Base-by-base conservation (phyloP, 2,888 invertebrate genomes). In the Leptopilina drosophilae region DNA sequence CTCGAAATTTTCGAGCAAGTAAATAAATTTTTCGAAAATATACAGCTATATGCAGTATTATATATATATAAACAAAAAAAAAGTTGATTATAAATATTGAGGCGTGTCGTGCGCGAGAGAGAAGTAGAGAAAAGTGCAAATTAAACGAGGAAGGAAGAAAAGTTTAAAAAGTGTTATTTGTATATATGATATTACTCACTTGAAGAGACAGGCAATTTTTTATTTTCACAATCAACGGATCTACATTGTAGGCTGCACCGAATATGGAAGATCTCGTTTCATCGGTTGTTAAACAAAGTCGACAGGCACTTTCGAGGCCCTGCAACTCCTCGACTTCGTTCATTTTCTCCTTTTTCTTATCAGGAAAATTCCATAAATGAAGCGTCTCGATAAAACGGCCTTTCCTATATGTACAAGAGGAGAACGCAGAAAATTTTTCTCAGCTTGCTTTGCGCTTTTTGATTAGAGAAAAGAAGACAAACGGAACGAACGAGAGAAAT, bases 171-270 rank as follows among this genome's bases (percentile, higher is more conserved):
- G 1, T 20, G 0, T 20, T 1, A 1, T 20, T 20, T 20, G 20
- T 20, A 20, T 11, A 14, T 69, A 14, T 20, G n/a, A n/a, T n/a
- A 33, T 6, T 79, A 87, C 86, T 65, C 92, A 95, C 95, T 94
- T 95, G 94, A 83, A 95, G 93, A 80, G 94, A 93, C 85, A 95
- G 93, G 89, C 94, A 94, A 89, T 93, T 93, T 89, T 93, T 93
- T 90, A 95, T 95, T 93, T 94, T 95, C 84, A 93, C 93, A 82
- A 93, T 94, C 87, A 95, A 93, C 89, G 93, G 86, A 67, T 92
- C 89, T 66, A 92, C 90, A 76, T 92, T 92, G 89, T 91, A 93
- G 91, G 90, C 87, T 91, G 92, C 92, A 91, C 92, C 93, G 92
- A 94, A 94, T 89, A 94, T 94, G 90, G 94, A 94, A 89, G 93